Percentiles rank a stretch among this genome's conserved stretches.
Evolutionary conservation across 2,113 vertebrate genomes (phyloP).

Genomic region (Zosterops lateralis): DNA sequence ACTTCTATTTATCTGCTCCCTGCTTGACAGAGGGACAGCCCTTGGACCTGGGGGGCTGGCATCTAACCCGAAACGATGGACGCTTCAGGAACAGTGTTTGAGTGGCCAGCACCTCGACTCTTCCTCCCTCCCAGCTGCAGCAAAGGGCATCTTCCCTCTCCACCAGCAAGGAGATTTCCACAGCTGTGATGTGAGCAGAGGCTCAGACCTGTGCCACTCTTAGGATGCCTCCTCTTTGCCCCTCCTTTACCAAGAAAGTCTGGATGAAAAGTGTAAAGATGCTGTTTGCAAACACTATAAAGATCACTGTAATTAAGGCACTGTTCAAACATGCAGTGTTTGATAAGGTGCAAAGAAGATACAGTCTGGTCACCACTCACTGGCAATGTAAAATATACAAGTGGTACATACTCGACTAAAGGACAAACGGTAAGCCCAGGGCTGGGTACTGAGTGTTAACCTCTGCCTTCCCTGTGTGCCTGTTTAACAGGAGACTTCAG

Average conservation of each 20-base stretch:
- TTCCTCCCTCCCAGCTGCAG: neutral
- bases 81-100: neutral
- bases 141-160: neutral
- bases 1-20: constrained; percentile 25
- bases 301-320: neutral
- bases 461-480: neutral
- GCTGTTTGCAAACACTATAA: neutral
- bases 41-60: neutral
- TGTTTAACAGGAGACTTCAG: neutral
- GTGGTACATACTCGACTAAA: neutral
- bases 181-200: neutral
- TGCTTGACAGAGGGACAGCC: neutral
- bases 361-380: neutral
- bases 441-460: neutral
- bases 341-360: neutral
- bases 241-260: neutral
- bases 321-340: neutral
- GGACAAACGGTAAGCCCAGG: neutral
- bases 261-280: neutral
- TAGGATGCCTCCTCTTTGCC: neutral
- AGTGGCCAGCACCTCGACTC: accelerated
- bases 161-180: neutral
- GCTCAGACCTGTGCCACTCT: accelerated
- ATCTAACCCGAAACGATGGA: neutral
- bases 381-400: neutral